Percentiles rank a stretch among this genome's conserved stretches.
phyloP scores from a whole-genome alignment of 2,113 vertebrate species.

The Hemiscyllium ocellatum region DNA sequence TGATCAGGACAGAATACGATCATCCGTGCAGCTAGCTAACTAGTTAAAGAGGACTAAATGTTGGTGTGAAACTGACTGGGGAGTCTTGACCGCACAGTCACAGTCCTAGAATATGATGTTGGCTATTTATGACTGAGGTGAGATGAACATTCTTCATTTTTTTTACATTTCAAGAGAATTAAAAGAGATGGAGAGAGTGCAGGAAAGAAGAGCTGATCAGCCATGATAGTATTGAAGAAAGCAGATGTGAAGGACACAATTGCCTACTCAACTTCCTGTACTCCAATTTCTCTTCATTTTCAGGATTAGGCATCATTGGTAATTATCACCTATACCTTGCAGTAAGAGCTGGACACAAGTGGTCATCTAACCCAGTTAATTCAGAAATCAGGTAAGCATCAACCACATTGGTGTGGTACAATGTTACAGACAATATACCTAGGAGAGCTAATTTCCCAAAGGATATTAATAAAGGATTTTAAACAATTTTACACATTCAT shows the following conservation, averaged over 20 bases:
- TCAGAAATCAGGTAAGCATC: not conserved
- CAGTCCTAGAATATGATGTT: not conserved
- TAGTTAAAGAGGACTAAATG: not conserved
- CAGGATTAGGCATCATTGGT: not conserved
- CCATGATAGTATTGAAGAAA: not conserved
- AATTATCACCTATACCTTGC: not conserved
- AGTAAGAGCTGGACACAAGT: not conserved
- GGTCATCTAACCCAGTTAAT: not conserved
- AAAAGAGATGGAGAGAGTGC: not conserved
- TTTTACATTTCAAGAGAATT: not conserved
- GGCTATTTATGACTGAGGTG: not conserved
- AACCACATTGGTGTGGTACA: not conserved
- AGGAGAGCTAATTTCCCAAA: not conserved
- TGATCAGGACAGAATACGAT: not conserved
- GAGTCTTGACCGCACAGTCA: not conserved
- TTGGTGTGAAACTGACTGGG: not conserved
- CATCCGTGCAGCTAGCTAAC: not conserved
- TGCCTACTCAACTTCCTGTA: not conserved
- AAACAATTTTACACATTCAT: not conserved
- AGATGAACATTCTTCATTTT: not conserved
- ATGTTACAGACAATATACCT: not conserved
- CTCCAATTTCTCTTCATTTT: not conserved
- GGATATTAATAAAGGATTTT: not conserved
- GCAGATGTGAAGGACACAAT: not conserved
- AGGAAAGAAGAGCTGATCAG: not conserved